Base-by-base conservation (phyloP, 2,797 vertebrate species). In the Sciurus carolinensis region DNA sequence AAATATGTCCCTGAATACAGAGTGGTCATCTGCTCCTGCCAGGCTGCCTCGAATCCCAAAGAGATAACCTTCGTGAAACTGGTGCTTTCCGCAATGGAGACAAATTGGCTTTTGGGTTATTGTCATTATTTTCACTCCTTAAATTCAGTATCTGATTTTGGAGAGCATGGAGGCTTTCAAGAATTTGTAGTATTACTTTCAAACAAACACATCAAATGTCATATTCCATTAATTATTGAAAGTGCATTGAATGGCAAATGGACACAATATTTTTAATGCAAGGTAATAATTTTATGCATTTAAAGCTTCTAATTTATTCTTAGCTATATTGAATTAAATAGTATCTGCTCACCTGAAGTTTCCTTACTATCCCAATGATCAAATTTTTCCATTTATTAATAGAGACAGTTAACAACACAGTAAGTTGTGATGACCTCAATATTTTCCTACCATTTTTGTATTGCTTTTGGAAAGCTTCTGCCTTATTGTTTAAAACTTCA, bases 1-100 rank as follows among this genome's bases (percentile, higher is more conserved):
- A 69, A 64, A 54, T 15, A 17, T 69, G 4, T 36, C 8, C 12
- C 7, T 52, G 4, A 76, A 28, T 67, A 2, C 57, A 24, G 33
- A 59, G 7, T 24, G 4, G 6, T 1, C 77, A 64, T 33, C 28
- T 66, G 0, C 5, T 59, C 7, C 5, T 42, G 0, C 0, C 2
- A 50, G 2, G 1, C 39, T 4, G 11, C 26, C 17, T 59, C 18
- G 20, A 73, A 69, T 67, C 5, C 2, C 50, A 67, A 0, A 42
- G 20, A 86, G 14, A 69, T 18, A 24, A 59, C 18, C 12, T 77
- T 39, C 3, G 5, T 24, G 8, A 14, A 8, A 42, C 17, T 28
- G 2, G 0, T n/a, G 1, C 22, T 28, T 33, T 24, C 13, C 52
- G 7, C 14, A 36, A 71, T 39, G 13, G 8, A 20, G 4, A 76